Base-by-base conservation (phyloP, 2,888 invertebrate species). In the Sceliomorpha sp. region DNA sequence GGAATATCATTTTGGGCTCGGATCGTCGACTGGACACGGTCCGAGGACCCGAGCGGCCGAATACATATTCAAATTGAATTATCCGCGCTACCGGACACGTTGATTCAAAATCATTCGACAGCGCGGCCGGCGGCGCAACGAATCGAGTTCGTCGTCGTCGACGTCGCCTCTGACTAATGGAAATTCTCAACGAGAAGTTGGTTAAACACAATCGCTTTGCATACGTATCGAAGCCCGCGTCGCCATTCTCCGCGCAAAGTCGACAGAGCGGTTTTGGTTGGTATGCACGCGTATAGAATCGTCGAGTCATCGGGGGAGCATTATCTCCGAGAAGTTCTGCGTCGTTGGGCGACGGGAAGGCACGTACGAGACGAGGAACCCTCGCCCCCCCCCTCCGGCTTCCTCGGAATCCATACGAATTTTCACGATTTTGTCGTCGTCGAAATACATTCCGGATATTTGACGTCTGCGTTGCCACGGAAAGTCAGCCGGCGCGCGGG, bases 1-100 rank as follows among this genome's bases (percentile, higher is more conserved):
- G 47, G 60, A 59, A 51, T 60, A 56, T 56, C 48, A 62, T 69
- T 69, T n/a, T 51, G 26, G 36, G 34, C n/a, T 9, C 39, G 51
- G 68, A 17, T 34, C 37, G 51, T 27, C 50, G 53, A 66, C 66
- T 70, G 70, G 53, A 70, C 70, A 66, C 45, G 66, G 66, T 70
- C 62, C 66, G 66, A 55, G 53, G 51, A 70, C 12, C 55, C 51
- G 47, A 50, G 51, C 40, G 56, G n/a, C n/a, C 70, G 74, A 82
- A 87, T 88, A 82, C 87, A 88, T 88, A 88, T 87, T 88, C 88
- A 88, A 87, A 88, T 87, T 87, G 81, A 87, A 87, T 88, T 87
- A 86, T 83, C 76, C 87, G 86, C 85, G 75, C 87, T 82, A 84
- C 81, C 83, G 83, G 79, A 83, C 83, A 83, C 83, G 84, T 81